phyloP scores from a whole-genome alignment of 2,888 invertebrate species.

The Reticulitermes lucifugus region DNA sequence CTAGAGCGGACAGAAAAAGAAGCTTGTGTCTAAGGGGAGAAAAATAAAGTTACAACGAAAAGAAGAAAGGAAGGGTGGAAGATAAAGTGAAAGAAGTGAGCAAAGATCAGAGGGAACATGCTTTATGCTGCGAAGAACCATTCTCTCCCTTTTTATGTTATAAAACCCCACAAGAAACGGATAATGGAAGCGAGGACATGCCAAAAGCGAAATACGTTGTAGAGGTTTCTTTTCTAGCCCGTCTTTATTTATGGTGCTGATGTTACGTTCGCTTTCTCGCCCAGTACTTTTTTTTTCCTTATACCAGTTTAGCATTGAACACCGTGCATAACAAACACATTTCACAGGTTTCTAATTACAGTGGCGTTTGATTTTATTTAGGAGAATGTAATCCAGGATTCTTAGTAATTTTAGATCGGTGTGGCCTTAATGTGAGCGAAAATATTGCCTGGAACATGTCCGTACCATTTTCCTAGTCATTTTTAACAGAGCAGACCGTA shows the following conservation, averaged over 20 bases:
- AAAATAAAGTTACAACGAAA: constrained; percentile 26
- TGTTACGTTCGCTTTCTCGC: not conserved
- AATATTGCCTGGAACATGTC: too few species aligned
- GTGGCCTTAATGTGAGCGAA: too few species aligned
- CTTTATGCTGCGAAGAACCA: constrained; percentile 24
- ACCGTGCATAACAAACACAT: too few species aligned
- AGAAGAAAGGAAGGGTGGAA: not conserved
- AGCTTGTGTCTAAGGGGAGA: constrained; percentile 34
- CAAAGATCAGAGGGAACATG: constrained; percentile 27
- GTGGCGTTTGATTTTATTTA: too few species aligned
- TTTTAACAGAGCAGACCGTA: too few species aligned
- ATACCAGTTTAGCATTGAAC: too few species aligned
- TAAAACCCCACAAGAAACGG: constrained; percentile 30
- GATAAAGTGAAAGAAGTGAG: constrained; percentile 26
- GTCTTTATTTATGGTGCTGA: not conserved
- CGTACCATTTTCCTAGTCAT: too few species aligned
- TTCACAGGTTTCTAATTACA: too few species aligned
- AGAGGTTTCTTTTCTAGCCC: not conserved
- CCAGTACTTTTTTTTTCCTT: not conserved
- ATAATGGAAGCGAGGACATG: constrained; percentile 32
- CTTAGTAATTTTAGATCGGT: too few species aligned
- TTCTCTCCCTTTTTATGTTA: constrained; percentile 18
- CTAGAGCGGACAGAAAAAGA: constrained; percentile 25
- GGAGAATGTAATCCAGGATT: too few species aligned
- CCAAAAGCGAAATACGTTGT: constrained; percentile 22